These are phyloP conservation scores for Ptychodera flava DNA, from an alignment of 35 echinoderm and acorn worm genomes.

Conservation along the genomic window DNA sequence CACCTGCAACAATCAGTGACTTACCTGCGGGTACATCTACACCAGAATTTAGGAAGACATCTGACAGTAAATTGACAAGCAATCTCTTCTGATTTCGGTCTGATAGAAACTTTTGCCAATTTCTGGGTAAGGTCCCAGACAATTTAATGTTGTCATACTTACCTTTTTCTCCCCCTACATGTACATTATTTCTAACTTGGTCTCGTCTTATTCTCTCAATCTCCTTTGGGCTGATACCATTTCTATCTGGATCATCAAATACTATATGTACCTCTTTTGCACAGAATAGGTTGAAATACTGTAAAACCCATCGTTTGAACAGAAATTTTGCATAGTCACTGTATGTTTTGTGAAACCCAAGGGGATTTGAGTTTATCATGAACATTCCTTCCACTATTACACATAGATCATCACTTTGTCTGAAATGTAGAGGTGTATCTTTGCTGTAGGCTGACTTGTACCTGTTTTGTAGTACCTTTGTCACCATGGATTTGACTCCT, in stretches of 20 bases:
- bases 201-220: conserved; percentile 29
- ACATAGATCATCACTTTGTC: too few species aligned
- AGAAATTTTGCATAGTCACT: conserved; percentile 30
- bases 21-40: background rate
- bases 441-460: conserved; percentile 5
- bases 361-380: conserved; percentile 5
- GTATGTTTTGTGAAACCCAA: conserved; percentile 22
- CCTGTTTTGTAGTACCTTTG: conserved; percentile 10
- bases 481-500: conserved; percentile 6
- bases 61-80: conserved; percentile 36
- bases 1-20: background rate
- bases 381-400: too few species aligned
- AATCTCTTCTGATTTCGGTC: conserved; percentile 20
- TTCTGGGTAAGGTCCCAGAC: background rate
- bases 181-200: background rate
- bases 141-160: background rate
- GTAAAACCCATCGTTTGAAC: conserved; percentile 30
- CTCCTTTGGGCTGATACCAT: conserved; percentile 31
- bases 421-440: conserved; percentile 10
- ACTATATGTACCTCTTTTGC: conserved; percentile 31
- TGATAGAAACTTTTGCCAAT: conserved; percentile 27
- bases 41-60: conserved; percentile 1
- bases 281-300: background rate
- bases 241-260: conserved; percentile 43
- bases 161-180: background rate